Evolutionary conservation across 2,888 invertebrate species (phyloP).

Genomic region (Tiliacea citrago): DNA sequence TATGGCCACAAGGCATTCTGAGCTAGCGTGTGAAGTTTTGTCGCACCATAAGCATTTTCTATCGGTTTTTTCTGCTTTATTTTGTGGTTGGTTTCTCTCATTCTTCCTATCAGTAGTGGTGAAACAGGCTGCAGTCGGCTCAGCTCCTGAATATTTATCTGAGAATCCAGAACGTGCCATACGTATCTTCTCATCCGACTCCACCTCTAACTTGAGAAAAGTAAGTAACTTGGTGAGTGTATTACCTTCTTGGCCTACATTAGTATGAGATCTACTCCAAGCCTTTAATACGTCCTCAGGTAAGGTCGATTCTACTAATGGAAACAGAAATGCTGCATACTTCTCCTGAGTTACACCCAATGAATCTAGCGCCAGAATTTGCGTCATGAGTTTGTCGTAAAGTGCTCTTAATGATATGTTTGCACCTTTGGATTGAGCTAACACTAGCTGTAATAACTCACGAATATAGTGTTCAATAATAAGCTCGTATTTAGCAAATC

Average conservation of each 20-base stretch:
- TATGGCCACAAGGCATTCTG: not conserved
- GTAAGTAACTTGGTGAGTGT: not conserved
- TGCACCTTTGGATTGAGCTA: not conserved
- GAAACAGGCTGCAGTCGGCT: not conserved
- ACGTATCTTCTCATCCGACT: not conserved
- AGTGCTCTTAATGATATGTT: not conserved
- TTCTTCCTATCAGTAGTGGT: not conserved
- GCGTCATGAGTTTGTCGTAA: too few relatives aligned
- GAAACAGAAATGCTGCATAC: not conserved
- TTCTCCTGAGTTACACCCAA: not conserved
- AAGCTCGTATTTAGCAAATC: not conserved
- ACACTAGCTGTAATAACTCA: not conserved
- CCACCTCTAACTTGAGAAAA: not conserved
- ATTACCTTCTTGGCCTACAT: not conserved
- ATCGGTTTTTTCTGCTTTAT: not conserved
- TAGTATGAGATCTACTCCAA: not conserved
- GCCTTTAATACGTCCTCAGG: not conserved
- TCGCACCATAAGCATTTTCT: not conserved
- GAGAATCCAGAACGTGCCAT: not conserved
- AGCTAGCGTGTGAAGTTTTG: not conserved
- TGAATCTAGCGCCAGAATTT: not conserved
- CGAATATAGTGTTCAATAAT: not conserved
- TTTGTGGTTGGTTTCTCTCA: not conserved
- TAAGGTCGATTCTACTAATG: not conserved
- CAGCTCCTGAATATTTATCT: not conserved